Base-by-base conservation (phyloP, 1,140 invertebrate species). In the Drosophila pruinosa region DNA sequence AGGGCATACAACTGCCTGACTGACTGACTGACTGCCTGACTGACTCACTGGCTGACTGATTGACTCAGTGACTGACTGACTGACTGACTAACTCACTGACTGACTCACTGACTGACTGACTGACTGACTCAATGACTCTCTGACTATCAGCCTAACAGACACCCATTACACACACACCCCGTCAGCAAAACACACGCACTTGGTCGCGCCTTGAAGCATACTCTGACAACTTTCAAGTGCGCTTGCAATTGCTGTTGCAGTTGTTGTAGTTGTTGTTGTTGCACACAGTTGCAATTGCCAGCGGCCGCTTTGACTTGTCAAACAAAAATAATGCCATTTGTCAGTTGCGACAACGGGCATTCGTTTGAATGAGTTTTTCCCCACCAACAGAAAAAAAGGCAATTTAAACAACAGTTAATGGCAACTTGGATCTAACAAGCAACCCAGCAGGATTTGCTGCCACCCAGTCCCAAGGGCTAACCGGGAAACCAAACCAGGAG, bases 221-320 rank as follows among this genome's bases (percentile, higher is more conserved):
- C 80, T 85, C 76, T 80, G 72, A 76, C 76, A 85, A 85, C 64
- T 85, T 85, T 85, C 43, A 86, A 85, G 80, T 67, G 72, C 80
- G 63, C 80, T 86, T 80, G 72, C 62, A 56, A 47, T 58, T 65
- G 72, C 72, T 68, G 74, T 36, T 36, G 58, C 52, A 61, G 71
- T 58, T 69, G 74, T 53, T 38, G 54, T 54, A 48, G 28, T 22
- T 36, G 26, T 22, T 48, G 31, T 24, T 21, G 48, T 28, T 1
- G 64, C n/a, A n/a, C n/a, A n/a, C 57, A 50, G 39, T 43, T 17
- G 28, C 50, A 34, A 5, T 5, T 36, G 28, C 50, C n/a, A n/a
- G n/a, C n/a, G n/a, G n/a, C n/a, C 3, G 2, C 28, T 31, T 31
- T 31, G 28, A 31, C 28, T 10, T 10, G 8, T 31, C 28, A 31